Percentiles rank a stretch among this genome's conserved stretches.
phyloP scores from a whole-genome alignment of 2,797 vertebrate species.

The Myoxocephalus aenaeus region DNA sequence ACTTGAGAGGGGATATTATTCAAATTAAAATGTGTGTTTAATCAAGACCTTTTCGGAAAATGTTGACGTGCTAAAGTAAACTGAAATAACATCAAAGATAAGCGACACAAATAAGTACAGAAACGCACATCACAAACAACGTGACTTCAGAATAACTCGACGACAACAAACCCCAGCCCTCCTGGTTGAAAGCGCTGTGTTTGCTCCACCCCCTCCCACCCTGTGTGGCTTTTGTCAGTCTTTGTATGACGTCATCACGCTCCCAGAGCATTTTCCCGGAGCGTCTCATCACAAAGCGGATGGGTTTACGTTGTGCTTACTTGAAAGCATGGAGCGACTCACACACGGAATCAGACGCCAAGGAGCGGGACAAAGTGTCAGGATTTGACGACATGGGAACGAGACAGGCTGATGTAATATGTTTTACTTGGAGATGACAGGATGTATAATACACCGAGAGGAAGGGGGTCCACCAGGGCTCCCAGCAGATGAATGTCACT shows the following conservation, averaged over 20 bases:
- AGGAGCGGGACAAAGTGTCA: neutral
- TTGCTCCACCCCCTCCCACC: neutral
- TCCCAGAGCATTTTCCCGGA: too few species aligned
- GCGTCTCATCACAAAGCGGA: too few species aligned
- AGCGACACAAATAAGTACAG: neutral
- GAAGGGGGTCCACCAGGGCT: neutral
- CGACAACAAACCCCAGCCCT: too few species aligned
- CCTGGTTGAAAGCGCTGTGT: neutral
- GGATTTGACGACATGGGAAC: neutral
- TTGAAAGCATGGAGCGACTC: too few species aligned
- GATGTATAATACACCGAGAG: neutral
- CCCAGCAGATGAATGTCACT: slow-evolving; percentile 36
- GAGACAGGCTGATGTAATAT: neutral
- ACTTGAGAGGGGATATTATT: slow-evolving; percentile 1
- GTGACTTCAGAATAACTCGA: neutral
- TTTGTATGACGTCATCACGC: neutral
- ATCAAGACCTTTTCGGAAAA: neutral
- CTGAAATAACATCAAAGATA: too few species aligned
- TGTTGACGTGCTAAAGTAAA: neutral
- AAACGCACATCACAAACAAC: neutral
- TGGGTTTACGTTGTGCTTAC: too few species aligned
- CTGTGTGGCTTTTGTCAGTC: too few species aligned
- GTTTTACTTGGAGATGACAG: slow-evolving; percentile 34
- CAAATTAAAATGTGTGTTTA: neutral
- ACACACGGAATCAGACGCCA: too few species aligned